Base-by-base conservation (phyloP, 2,888 invertebrate genomes). In the Dioctria linearis region DNA sequence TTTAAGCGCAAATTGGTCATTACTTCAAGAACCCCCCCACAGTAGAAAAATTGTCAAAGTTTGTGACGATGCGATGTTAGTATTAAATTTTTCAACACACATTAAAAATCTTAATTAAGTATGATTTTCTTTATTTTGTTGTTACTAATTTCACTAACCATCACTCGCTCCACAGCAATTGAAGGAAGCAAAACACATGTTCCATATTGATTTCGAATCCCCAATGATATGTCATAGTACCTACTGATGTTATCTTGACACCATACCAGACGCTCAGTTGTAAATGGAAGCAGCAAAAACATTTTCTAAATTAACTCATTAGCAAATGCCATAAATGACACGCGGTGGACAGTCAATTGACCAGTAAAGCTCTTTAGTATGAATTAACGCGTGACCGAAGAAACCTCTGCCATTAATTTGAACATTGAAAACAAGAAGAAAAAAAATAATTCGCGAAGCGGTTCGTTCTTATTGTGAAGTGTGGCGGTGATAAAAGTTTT, bases 241-340 rank as follows among this genome's bases (percentile, higher is more conserved):
- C n/a, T n/a, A n/a, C 25, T 25, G 8, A 51, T 51, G 51, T 51
- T 9, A 51, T 51, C 11, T 6, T 51, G 11, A 51, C 8, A 51
- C 11, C 11, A 9, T 51, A 51, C 11, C 11, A 51, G 51, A 51
- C 6, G 51, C 51, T 25, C 25, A 25, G 25, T 25, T 25, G 25
- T 25, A 25, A 25, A 25, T 25, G 25, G 25, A 25, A 25, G 25
- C 25, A 25, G 25, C 54, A 54, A 54, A 54, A 54, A 54, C 54
- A 11, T n/a, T 54, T 54, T n/a, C n/a, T 54, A 54, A 54, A 11
- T 54, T 54, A 54, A 54, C n/a, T 54, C 11, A 54, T n/a, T 54
- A 54, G 1, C 11, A 54, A 54, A 54, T 54, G 54, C 4, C 54
- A 54, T 54, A 54, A 4, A n/a, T n/a, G 54, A n/a, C 11, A 54